phyloP scores from a whole-genome alignment of 1,140 invertebrate genomes.

The Anthonomus grandis region DNA sequence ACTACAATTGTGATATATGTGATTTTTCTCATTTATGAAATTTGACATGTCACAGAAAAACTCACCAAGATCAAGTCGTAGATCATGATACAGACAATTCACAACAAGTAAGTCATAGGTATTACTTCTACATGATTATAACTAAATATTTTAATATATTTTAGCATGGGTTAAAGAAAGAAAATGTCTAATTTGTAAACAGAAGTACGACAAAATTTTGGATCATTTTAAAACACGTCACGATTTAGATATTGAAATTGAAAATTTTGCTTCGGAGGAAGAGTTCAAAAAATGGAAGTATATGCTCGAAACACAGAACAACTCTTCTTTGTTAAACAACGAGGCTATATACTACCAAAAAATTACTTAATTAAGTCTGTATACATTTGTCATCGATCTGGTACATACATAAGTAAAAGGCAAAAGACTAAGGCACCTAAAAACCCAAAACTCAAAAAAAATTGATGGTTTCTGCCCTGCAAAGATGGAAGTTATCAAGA shows the following conservation, averaged over 20 bases:
- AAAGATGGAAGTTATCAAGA: neutral
- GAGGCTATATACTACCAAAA: slow-evolving; percentile 1
- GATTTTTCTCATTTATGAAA: neutral
- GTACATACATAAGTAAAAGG: slow-evolving; percentile 13
- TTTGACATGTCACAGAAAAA: too few relatives aligned
- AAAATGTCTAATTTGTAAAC: too few relatives aligned
- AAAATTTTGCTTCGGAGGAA: neutral
- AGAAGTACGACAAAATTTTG: neutral
- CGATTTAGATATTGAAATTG: neutral
- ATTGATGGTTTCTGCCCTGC: slow-evolving; percentile 19
- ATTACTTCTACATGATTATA: neutral
- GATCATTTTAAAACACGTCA: slow-evolving; percentile 1
- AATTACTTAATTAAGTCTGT: slow-evolving; percentile 1
- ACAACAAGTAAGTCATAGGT: neutral
- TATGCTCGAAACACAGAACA: slow-evolving; percentile 3
- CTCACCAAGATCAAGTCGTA: neutral
- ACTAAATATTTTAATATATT: neutral
- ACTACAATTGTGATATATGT: neutral
- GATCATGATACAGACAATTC: neutral
- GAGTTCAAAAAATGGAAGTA: slow-evolving; percentile 7
- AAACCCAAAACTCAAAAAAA: slow-evolving; percentile 20
- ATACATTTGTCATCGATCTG: slow-evolving; percentile 17
- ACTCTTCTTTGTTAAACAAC: slow-evolving; percentile 14
- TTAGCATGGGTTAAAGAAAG: too few relatives aligned
- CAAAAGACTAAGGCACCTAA: slow-evolving; percentile 10